These are phyloP conservation scores for Chloromyia formosa DNA, from an alignment of 2,888 invertebrate species.

Conservation along the genomic window DNA sequence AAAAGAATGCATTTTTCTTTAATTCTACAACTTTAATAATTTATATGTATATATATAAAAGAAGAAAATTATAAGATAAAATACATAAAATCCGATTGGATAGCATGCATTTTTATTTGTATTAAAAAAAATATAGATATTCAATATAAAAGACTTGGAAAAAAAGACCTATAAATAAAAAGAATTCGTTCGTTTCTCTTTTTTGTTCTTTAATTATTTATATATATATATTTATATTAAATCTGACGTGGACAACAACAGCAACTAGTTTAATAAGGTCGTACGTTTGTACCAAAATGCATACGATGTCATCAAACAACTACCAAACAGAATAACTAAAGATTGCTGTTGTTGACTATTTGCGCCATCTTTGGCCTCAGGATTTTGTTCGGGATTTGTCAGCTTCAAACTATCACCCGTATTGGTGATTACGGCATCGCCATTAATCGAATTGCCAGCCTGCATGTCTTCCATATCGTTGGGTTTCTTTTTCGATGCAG, in stretches of 20 bases:
- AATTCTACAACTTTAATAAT: background rate
- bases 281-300: background rate
- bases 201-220: background rate
- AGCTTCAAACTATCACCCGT: slow-evolving; percentile 22
- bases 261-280: slow-evolving; percentile 38
- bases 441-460: slow-evolving; percentile 8
- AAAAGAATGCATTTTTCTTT: background rate
- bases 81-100: background rate
- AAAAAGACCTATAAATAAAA: slow-evolving; percentile 32
- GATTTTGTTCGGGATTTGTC: slow-evolving; percentile 4
- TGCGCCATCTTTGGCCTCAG: slow-evolving; percentile 5
- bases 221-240: slow-evolving; percentile 1
- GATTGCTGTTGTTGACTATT: slow-evolving; percentile 18
- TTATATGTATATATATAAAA: background rate
- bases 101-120: background rate
- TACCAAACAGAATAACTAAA: background rate
- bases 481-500: slow-evolving; percentile 37
- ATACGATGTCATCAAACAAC: slow-evolving; percentile 22
- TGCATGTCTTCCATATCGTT: slow-evolving; percentile 31
- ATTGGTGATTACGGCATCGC: background rate
- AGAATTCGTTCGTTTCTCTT: background rate
- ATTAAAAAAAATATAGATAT: slow-evolving; percentile 6
- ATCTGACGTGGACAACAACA: slow-evolving; percentile 31
- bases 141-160: slow-evolving; percentile 9
- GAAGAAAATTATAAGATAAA: background rate